These are phyloP conservation scores for Clarias gariepinus DNA, from an alignment of 2,113 vertebrate species.

Conservation along the genomic window DNA sequence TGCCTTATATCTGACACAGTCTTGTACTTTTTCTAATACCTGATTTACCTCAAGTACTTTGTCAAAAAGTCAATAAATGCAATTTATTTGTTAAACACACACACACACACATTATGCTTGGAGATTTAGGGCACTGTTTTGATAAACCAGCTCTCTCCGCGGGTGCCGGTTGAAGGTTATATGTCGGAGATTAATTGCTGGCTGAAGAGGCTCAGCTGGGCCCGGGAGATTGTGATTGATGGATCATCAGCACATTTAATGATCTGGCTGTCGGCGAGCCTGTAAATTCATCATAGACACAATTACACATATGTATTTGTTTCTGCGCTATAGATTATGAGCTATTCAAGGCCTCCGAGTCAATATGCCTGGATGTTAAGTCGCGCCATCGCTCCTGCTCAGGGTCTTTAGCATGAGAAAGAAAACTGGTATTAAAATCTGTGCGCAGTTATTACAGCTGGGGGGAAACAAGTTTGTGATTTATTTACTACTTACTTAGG, in stretches of 20 bases:
- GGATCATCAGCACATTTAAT: slow-evolving; percentile 71
- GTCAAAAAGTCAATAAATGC: slow-evolving; percentile 77
- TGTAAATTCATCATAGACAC: slow-evolving; percentile 66
- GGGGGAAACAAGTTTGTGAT: neutral
- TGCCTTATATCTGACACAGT: slow-evolving; percentile 49
- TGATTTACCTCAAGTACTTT: slow-evolving; percentile 63
- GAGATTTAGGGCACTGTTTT: slow-evolving; percentile 70
- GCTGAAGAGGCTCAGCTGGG: slow-evolving; percentile 59
- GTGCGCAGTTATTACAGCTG: neutral
- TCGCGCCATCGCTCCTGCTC: neutral
- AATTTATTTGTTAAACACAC: slow-evolving; percentile 61
- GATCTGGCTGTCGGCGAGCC: slow-evolving; percentile 57
- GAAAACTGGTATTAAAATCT: neutral
- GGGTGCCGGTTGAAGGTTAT: slow-evolving; percentile 57
- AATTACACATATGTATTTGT: slow-evolving; percentile 68
- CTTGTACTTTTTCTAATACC: slow-evolving; percentile 63
- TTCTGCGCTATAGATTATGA: slow-evolving; percentile 62
- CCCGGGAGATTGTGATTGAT: slow-evolving; percentile 62
- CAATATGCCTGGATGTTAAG: slow-evolving; percentile 8
- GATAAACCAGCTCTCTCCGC: slow-evolving; percentile 64
- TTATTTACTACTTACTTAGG: neutral
- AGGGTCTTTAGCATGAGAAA: neutral
- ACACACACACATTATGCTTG: slow-evolving; percentile 60
- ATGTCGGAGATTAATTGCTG: slow-evolving; percentile 70
- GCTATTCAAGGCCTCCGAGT: slow-evolving; percentile 52